Percentiles rank a stretch among this genome's conserved stretches.
Evolutionary conservation across 2,888 invertebrate genomes (phyloP).

Genomic region (Petrophora chlorosata): DNA sequence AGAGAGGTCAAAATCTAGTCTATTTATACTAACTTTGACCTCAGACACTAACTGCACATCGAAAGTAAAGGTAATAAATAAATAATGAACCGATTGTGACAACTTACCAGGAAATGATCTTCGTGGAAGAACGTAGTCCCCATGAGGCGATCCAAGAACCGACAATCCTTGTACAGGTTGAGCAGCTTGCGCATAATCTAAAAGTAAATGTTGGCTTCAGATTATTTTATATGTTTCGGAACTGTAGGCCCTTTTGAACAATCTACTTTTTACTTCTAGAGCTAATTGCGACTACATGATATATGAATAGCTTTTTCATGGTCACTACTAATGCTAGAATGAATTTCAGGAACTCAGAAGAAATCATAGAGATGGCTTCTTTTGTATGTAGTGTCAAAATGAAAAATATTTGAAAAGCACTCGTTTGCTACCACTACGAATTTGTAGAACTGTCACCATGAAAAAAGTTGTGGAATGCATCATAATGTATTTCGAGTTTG

Average conservation of each 20-base stretch:
- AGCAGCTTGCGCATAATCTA: conserved; percentile 91
- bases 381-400: too few relatives aligned
- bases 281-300: background rate
- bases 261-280: background rate
- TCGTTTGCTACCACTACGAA: too few relatives aligned
- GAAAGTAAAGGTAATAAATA: too few relatives aligned
- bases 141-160: conserved; percentile 93
- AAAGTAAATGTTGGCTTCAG: conserved; percentile 41
- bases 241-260: conserved; percentile 77
- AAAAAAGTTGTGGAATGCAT: background rate
- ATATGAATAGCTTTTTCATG: background rate
- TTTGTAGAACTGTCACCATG: background rate
- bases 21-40: too few relatives aligned
- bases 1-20: too few relatives aligned
- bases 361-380: too few relatives aligned
- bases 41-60: too few relatives aligned
- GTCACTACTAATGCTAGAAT: too few relatives aligned
- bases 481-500: too few relatives aligned
- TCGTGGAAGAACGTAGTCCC: conserved; percentile 94
- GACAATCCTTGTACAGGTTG: conserved; percentile 93
- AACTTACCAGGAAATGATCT: conserved; percentile 88
- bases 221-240: conserved; percentile 38
- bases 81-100: background rate
- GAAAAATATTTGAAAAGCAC: too few relatives aligned
- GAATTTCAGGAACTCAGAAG: too few relatives aligned